phyloP scores from a whole-genome alignment of 2,888 invertebrate species.

The Smittia aterrima region DNA sequence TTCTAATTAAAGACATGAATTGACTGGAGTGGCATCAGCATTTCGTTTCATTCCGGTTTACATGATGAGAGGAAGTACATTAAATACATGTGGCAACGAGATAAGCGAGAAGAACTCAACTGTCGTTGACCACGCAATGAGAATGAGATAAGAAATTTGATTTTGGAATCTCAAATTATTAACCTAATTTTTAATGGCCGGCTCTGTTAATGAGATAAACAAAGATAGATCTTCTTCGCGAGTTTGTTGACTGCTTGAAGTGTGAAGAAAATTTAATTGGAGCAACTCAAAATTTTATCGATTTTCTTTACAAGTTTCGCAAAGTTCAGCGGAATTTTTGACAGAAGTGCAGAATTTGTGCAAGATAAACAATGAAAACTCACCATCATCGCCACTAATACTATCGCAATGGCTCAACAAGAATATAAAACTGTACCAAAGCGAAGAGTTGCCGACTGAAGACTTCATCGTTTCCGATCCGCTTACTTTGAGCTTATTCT shows the following conservation, averaged over 20 bases:
- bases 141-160: neutral
- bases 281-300: neutral
- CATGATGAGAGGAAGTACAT: slow-evolving; percentile 16
- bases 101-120: neutral
- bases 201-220: neutral
- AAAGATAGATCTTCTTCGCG: neutral
- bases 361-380: slow-evolving; percentile 2
- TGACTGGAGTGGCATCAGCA: slow-evolving; percentile 5
- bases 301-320: slow-evolving; percentile 2
- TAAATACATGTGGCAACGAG: slow-evolving; percentile 1
- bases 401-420: slow-evolving; percentile 33
- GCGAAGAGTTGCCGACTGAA: slow-evolving; percentile 9
- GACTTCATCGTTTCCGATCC: neutral
- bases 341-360: slow-evolving; percentile 11
- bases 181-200: neutral
- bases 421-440: slow-evolving; percentile 27
- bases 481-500: neutral
- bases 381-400: slow-evolving; percentile 31
- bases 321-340: neutral
- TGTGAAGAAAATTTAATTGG: no score
- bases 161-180: neutral
- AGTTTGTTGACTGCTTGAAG: no score
- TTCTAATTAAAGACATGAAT: neutral
- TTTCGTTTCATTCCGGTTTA: neutral
- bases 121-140: neutral